Percentiles rank a stretch among this genome's conserved stretches.
These are phyloP conservation scores for Clunio marinus DNA, from an alignment of 2,888 invertebrate genomes.

Conservation along the genomic window DNA sequence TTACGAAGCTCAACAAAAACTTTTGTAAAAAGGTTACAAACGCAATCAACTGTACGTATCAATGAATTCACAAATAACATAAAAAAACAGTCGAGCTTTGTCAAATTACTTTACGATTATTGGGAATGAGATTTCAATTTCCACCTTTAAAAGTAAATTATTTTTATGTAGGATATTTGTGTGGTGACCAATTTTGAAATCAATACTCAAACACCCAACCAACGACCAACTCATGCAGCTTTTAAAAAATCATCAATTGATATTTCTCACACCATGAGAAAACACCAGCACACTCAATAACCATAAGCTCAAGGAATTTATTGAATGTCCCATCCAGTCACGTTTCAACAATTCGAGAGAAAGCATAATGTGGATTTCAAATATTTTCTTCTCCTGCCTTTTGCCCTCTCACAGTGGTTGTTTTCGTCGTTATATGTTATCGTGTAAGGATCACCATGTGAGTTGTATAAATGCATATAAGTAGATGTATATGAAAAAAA, in stretches of 20 bases:
- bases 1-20: too few species aligned
- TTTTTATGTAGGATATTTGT: too few species aligned
- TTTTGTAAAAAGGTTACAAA: too few species aligned
- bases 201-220: too few species aligned
- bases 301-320: conserved; percentile 12
- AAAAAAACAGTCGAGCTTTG: too few species aligned
- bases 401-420: too few species aligned
- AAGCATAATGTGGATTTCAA: conserved; percentile 23
- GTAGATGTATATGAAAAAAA: background rate
- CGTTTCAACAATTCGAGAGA: conserved; percentile 16
- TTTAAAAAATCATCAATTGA: conserved; percentile 16
- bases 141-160: background rate
- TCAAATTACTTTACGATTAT: too few species aligned
- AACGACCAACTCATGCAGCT: background rate
- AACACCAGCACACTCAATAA: background rate
- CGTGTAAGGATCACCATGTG: background rate
- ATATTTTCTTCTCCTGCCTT: background rate
- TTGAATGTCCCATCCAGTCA: conserved; percentile 24
- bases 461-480: background rate
- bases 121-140: conserved; percentile 10
- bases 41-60: too few species aligned
- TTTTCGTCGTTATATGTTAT: conserved; percentile 4
- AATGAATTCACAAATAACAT: too few species aligned
- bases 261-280: background rate
- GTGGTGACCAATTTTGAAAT: too few species aligned